These are phyloP conservation scores for Campoplex nolae DNA, from an alignment of 2,888 invertebrate species.

Conservation along the genomic window DNA sequence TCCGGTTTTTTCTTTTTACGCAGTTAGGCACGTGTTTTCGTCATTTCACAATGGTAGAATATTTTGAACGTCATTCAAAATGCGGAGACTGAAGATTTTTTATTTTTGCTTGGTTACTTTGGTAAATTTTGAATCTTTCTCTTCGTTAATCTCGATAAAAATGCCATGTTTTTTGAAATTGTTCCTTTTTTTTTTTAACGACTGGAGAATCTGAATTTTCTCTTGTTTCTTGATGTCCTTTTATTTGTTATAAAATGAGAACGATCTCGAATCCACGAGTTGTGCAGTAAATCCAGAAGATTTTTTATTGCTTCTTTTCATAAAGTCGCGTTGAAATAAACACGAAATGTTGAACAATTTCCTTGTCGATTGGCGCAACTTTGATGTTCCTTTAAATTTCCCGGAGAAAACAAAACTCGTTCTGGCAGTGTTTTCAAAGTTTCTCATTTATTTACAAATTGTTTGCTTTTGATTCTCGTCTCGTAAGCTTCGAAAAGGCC, in stretches of 20 bases:
- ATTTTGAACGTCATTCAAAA: slow-evolving; percentile 4
- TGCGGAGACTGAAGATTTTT: neutral
- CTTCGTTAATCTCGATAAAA: neutral
- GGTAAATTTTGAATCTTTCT: neutral
- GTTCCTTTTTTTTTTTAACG: too few relatives aligned
- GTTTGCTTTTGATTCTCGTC: slow-evolving; percentile 2
- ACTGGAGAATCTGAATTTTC: too few relatives aligned
- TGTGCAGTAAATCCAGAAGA: neutral
- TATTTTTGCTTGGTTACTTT: slow-evolving; percentile 4
- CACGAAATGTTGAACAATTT: too few relatives aligned
- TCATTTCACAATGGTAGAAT: neutral
- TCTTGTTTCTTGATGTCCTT: neutral
- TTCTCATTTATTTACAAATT: slow-evolving; percentile 59
- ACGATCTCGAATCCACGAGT: neutral
- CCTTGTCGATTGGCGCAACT: neutral
- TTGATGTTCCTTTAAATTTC: neutral
- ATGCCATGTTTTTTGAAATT: too few relatives aligned
- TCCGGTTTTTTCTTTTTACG: neutral
- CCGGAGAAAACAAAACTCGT: slow-evolving; percentile 6
- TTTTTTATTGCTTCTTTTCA: too few relatives aligned
- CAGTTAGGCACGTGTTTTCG: slow-evolving; percentile 46
- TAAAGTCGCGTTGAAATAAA: too few relatives aligned
- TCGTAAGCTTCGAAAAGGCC: slow-evolving; percentile 13
- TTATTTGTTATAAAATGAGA: neutral
- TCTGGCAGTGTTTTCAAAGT: neutral